Base-by-base conservation (phyloP, 2,113 vertebrate species). In the Callospermophilus lateralis region DNA sequence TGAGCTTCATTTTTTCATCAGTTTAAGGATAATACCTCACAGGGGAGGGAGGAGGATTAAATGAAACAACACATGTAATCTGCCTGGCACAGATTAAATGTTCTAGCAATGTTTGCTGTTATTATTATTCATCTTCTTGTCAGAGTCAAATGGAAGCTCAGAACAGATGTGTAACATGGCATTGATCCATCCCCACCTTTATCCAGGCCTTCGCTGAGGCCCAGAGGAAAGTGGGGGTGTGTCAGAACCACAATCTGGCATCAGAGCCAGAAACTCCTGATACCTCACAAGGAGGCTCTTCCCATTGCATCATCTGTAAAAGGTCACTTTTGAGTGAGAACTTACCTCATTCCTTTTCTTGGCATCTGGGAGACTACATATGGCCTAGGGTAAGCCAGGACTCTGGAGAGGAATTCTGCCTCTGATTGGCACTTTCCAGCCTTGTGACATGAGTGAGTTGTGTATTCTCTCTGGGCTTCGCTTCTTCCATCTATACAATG, bases 111-210 rank as follows among this genome's bases (percentile, higher is more conserved):
- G 34, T 88, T 94, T 83, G 68, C 73, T 94, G 55, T 83, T 91
- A 92, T 77, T 76, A 58, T 89, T 93, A 30, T 34, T 96, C 55
- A 65, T 89, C 79, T 42, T 74, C 93, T 48, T 37, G 51, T 93
- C 83, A 85, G 80, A 78, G 70, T 81, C 78, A 74, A 76, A 45
- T 20, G 83, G 80, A 63, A 51, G 51, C 55, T 97, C 79, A 61
- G 91, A 96, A 70, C 76, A 89, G 81, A 90, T 80, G 89, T 90
- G 65, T 45, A 10, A 51, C 2, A 22, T n/a, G 91, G 87, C 39
- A 0, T 6, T 2, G 48, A 63, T 76, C 93, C 81, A 30, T 48
- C 67, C 37, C 28, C 32, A 37, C 24, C 89, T 84, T 68, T 48
- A 4, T 30, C 39, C 42, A 76, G 48, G 32, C 81, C 89, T 68